Base-by-base conservation (phyloP, 2,113 vertebrate genomes). In the Marcusenius ussheri region DNA sequence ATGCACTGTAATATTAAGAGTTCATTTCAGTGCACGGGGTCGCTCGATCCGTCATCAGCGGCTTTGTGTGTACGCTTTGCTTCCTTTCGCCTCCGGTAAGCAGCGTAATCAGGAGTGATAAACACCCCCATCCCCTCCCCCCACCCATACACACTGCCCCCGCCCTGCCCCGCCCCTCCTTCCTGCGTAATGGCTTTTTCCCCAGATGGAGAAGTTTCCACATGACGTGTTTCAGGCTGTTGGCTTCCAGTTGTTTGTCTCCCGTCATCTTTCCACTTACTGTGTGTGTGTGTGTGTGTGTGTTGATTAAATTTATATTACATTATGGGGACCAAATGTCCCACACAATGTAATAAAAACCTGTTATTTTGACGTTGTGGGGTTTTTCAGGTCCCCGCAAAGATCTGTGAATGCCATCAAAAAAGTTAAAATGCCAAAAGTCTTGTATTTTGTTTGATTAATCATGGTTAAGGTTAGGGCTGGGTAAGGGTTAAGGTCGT, bases 161-260 rank as follows among this genome's bases (percentile, higher is more conserved):
- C 4, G 0, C 51, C 51, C 51, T 6, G 4, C 53, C 53, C 53
- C 19, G 49, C 51, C 51, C 51, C 51, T 53, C 5, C 51, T 17
- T 53, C 51, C 89, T 88, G 58, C 83, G 31, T 90, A 89, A 90
- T 90, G 31, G 84, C 70, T 5, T 83, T 35, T 51, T 47, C 62
- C 70, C 46, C 47, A 88, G 88, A 89, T 90, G 91, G 90, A 91
- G 91, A 90, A 88, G 88, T 89, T 92, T 88, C 86, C 87, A 70
- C 47, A 66, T 66, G 58, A 27, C 2, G 9, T 66, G 7, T 66
- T 66, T 66, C 58, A 27, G 58, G 24, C 24, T n/a, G 56, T 91
- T 70, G 50, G 83, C 85, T 80, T 92, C 90, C 83, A 88, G 90
- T 85, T 91, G 87, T 83, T 42, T 45, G 46, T 31, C 77, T 27